Percentiles rank a stretch among this genome's conserved stretches.
phyloP scores from a whole-genome alignment of 2,888 invertebrate species.

The Sinopyrophorus schimmeli region DNA sequence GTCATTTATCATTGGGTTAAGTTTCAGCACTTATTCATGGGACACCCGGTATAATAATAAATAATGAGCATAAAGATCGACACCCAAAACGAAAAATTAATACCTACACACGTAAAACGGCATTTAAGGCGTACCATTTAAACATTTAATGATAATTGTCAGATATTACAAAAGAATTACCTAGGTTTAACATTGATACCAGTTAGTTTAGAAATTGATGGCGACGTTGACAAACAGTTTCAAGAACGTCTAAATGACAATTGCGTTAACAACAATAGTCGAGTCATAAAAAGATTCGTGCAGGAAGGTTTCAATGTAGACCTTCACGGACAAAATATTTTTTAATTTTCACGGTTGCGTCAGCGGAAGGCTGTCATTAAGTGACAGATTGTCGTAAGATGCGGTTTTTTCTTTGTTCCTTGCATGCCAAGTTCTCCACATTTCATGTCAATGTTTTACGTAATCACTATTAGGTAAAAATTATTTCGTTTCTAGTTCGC shows the following conservation, averaged over 20 bases:
- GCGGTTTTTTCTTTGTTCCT: constrained; percentile 33
- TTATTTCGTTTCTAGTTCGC: constrained; percentile 15
- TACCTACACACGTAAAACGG: no score
- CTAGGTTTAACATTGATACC: constrained; percentile 11
- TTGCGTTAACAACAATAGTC: constrained; percentile 25
- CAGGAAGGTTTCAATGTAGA: constrained; percentile 27
- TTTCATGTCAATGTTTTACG: constrained; percentile 34
- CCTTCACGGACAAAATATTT: constrained; percentile 36
- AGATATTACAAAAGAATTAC: constrained; percentile 8
- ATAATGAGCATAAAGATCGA: no score
- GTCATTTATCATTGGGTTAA: no score
- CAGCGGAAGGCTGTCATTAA: constrained; percentile 51
- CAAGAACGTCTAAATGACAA: constrained; percentile 26
- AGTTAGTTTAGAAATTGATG: constrained; percentile 22
- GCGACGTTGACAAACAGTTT: constrained; percentile 29
- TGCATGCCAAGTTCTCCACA: constrained; percentile 29
- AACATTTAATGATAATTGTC: constrained; percentile 3
- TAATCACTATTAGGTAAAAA: constrained; percentile 27
- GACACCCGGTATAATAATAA: no score
- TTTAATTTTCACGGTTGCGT: constrained; percentile 43
- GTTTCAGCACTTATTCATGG: no score
- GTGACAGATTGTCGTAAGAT: constrained; percentile 48
- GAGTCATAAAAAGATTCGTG: constrained; percentile 25
- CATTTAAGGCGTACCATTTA: no score
- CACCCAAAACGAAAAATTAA: no score